Conservation (phyloP, 2,888 invertebrate genomes). For the Bombylius major region DNA sequence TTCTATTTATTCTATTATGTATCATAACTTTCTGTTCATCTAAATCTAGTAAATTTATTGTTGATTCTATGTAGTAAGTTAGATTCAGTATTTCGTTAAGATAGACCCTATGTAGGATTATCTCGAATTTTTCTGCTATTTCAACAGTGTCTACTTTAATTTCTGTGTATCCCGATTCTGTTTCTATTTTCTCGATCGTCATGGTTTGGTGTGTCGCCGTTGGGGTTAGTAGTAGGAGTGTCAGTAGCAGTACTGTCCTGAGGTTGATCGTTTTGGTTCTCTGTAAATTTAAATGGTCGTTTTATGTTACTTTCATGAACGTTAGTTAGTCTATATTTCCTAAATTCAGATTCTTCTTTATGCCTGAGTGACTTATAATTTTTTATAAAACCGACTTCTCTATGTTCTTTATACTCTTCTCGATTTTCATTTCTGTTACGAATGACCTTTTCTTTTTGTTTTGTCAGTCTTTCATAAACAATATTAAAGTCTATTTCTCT, state of each 20-base stretch:
- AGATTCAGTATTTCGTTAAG: conserved; percentile 9
- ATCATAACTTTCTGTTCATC: background rate
- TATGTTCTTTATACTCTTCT: background rate
- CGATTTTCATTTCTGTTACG: background rate
- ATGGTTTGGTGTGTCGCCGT: too few species aligned
- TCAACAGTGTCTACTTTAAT: background rate
- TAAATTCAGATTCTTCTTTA: conserved; percentile 4
- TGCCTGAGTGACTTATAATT: conserved; percentile 1
- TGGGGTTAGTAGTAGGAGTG: background rate
- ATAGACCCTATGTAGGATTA: conserved; percentile 9
- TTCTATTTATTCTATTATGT: background rate
- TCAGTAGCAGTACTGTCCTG: background rate
- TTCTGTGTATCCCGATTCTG: background rate
- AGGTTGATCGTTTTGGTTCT: conserved; percentile 13
- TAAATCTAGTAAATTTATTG: background rate
- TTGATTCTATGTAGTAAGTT: conserved; percentile 5
- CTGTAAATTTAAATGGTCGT: conserved; percentile 4
- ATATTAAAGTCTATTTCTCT: background rate
- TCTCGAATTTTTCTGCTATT: background rate
- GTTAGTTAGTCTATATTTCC: conserved; percentile 5
- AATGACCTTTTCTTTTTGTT: background rate
- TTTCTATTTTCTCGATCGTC: background rate
- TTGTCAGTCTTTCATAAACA: background rate
- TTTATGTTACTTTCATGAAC: conserved; percentile 6
- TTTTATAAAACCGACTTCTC: background rate